Evolutionary conservation across 2,888 invertebrate species (phyloP).

Genomic region (Athrips mouffetella): DNA sequence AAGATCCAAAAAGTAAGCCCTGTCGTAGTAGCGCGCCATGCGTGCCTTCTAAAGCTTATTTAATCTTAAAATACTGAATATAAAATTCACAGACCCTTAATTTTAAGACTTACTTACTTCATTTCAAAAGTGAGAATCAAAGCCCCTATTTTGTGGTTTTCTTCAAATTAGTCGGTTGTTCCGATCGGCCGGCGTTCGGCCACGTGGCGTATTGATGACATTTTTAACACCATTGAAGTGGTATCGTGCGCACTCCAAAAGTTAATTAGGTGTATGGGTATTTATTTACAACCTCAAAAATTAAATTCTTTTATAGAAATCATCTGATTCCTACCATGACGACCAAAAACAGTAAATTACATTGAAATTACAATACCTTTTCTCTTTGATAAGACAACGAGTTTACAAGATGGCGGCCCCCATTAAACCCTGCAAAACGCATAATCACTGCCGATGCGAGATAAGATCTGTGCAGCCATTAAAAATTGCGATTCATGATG

Average conservation of each 20-base stretch:
- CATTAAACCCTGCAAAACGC: conserved; percentile 46
- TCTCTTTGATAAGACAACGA: conserved; percentile 24
- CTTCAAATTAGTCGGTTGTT: conserved; percentile 37
- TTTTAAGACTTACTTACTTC: no score
- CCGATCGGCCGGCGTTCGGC: conserved; percentile 29
- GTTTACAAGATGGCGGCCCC: conserved; percentile 30
- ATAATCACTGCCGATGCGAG: conserved; percentile 56
- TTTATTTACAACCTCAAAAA: background rate
- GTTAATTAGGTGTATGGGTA: conserved; percentile 1
- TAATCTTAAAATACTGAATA: no score
- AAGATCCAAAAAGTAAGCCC: no score
- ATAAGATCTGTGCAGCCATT: conserved; percentile 53
- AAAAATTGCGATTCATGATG: conserved; percentile 45
- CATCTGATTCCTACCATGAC: background rate
- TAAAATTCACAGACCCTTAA: no score
- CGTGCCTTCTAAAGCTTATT: no score
- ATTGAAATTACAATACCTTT: conserved; percentile 10
- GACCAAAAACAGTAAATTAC: no score
- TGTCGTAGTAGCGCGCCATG: no score
- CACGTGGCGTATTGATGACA: conserved; percentile 34
- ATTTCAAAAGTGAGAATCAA: conserved; percentile 20
- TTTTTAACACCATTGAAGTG: conserved; percentile 11
- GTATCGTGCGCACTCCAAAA: background rate
- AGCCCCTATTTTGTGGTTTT: conserved; percentile 28
- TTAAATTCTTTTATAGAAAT: no score